phyloP scores from a whole-genome alignment of 2,113 vertebrate genomes.

The Oceanites oceanicus region DNA sequence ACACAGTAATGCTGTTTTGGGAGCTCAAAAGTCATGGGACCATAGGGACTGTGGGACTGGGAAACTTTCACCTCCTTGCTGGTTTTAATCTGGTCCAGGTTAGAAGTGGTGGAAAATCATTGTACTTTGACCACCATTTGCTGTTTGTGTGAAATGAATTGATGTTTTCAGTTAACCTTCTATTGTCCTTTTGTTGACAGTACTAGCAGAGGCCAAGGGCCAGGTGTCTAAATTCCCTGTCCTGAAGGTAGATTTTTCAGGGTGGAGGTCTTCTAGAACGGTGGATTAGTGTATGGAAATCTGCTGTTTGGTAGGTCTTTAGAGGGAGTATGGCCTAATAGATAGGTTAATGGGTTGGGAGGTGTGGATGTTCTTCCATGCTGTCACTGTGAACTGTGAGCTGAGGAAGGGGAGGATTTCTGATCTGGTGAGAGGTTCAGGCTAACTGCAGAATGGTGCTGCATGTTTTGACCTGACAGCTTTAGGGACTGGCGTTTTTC shows the following conservation, averaged over 20 bases:
- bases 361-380: background rate
- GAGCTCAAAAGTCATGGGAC: background rate
- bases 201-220: background rate
- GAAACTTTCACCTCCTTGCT: slow-evolving; percentile 20
- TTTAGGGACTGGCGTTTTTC: background rate
- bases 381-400: background rate
- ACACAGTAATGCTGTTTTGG: slow-evolving; percentile 11
- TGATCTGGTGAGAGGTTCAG: background rate
- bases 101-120: background rate
- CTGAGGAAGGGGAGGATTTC: background rate
- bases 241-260: background rate
- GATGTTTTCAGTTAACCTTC: background rate
- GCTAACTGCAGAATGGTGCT: background rate
- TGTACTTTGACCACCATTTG: background rate
- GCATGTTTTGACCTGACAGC: background rate
- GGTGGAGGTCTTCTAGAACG: background rate
- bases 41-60: background rate
- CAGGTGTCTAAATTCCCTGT: background rate
- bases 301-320: background rate
- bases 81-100: background rate
- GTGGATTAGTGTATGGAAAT: background rate
- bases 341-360: background rate
- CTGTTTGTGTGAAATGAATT: background rate
- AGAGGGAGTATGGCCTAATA: background rate
- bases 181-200: background rate